Evolutionary conservation across 2,888 invertebrate genomes (phyloP), one percentile per base, ranked within the genome.

Genomic region (Meiosimyza decipiens): DNA sequence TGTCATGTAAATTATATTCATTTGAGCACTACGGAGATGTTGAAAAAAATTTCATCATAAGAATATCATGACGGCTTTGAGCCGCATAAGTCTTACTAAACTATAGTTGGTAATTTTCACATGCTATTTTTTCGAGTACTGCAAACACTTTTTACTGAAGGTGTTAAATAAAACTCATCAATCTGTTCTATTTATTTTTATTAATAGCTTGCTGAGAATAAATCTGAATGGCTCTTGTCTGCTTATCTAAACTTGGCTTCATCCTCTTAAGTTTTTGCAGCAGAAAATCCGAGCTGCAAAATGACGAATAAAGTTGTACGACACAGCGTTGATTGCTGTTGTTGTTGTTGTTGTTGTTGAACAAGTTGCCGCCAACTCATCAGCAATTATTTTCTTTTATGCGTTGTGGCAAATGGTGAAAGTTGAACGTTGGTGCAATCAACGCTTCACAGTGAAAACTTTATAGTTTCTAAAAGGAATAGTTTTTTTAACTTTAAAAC

Each of bases 221-320:
- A 65, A 65, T 52, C 12, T 15, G 51, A 50, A 64, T 12, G 22
- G 22, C 65, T 28, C 52, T 65, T 28, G 50, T 28, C 65, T 57
- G 49, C 55, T 67, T 67, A 67, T 67, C 57, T 49, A 18, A 65
- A 52, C 51, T 60, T 60, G 60, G 60, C 33, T n/a, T 40, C 28
- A 33, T 60, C 13, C 28, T 28, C 28, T 33, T 28, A 33, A 60
- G 13, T 33, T 28, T 5, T 52, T 15, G 11, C 28, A 51, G 51
- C 40, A 40, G 6, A 40, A 40, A 40, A 40, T 40, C 40, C 40
- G 40, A 6, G 40, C 9, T 40, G 40, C 40, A 16, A 51, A 22
- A 55, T 47, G 47, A 55, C 18, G 16, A 54, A 12, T 9, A 57
- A 67, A 67, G 57, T 67, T 67, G 16, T 55, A n/a, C 67, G 33